Conservation (phyloP, 2,888 invertebrate species). For the Hesperia comma region DNA sequence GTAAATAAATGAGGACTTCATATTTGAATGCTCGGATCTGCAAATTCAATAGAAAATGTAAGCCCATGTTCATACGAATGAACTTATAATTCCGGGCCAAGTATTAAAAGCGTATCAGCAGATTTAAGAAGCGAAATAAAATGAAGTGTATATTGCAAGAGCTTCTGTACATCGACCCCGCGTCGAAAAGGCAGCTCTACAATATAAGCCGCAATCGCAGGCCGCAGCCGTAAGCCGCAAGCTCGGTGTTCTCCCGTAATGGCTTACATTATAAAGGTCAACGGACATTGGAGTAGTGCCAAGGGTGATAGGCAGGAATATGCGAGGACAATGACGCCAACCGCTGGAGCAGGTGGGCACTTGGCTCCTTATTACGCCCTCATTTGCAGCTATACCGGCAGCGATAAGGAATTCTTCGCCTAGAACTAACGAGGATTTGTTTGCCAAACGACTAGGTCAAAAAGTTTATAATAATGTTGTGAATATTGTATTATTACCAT, state of each 20-base stretch:
- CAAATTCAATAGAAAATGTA: too few species aligned
- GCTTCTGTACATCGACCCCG: background rate
- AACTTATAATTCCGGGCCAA: background rate
- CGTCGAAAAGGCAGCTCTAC: background rate
- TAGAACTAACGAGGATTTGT: constrained; percentile 1
- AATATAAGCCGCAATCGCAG: background rate
- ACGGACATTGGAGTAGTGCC: constrained; percentile 30
- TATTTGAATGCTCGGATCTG: too few species aligned
- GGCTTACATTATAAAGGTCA: constrained; percentile 31
- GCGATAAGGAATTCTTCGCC: constrained; percentile 20
- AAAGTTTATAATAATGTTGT: background rate
- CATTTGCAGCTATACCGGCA: constrained; percentile 16
- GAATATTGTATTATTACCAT: too few species aligned
- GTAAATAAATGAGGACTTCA: too few species aligned
- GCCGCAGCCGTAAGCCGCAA: constrained; percentile 1
- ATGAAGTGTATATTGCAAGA: too few species aligned
- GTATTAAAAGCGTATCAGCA: background rate
- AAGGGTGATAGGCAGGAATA: constrained; percentile 25
- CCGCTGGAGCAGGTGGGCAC: constrained; percentile 28
- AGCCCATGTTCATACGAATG: too few species aligned
- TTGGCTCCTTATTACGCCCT: constrained; percentile 24
- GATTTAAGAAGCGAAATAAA: too few species aligned
- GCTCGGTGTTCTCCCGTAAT: constrained; percentile 5
- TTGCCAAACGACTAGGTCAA: constrained; percentile 2
- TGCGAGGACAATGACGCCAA: constrained; percentile 20